A percentile compares a stretch with the other conserved stretches of the same genome.
phyloP scores from a whole-genome alignment of 2,888 invertebrate genomes.

The Drosophila neotestacea region DNA sequence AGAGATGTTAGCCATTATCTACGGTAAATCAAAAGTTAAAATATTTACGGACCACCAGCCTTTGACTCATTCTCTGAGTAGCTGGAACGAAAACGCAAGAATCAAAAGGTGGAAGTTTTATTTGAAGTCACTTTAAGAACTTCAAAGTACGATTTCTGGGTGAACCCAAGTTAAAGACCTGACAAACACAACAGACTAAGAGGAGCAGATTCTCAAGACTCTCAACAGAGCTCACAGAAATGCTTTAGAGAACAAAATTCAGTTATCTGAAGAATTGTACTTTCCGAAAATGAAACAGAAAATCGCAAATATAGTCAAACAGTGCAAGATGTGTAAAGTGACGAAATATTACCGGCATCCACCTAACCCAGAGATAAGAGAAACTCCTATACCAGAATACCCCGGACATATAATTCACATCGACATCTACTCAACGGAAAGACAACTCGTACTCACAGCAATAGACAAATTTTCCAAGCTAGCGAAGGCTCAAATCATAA shows the following conservation, averaged over 20 bases:
- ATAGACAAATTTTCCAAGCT: conserved; percentile 14
- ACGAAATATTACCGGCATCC: conserved; percentile 45
- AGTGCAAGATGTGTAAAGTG: background rate
- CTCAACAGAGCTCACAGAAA: conserved; percentile 3
- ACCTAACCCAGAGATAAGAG: conserved; percentile 20
- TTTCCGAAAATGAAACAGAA: too few relatives aligned
- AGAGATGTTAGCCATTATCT: background rate
- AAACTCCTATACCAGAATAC: conserved; percentile 22
- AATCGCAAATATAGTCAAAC: too few relatives aligned
- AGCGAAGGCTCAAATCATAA: background rate
- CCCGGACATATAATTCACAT: conserved; percentile 17
- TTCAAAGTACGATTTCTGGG: too few relatives aligned
- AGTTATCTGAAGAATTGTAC: background rate
- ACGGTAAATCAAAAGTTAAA: background rate
- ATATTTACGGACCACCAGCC: conserved; percentile 1
- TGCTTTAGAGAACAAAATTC: conserved; percentile 28
- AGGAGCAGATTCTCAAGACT: too few relatives aligned
- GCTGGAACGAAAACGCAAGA: conserved; percentile 23
- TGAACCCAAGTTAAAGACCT: too few relatives aligned
- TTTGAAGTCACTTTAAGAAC: conserved; percentile 2
- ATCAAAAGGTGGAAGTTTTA: conserved; percentile 40
- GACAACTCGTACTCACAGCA: background rate
- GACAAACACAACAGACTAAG: too few relatives aligned
- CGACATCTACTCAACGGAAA: conserved; percentile 5
- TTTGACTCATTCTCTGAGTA: conserved; percentile 6